These are phyloP conservation scores for Paedocypris sp. DNA, from an alignment of 2,113 vertebrate species.

Conservation along the genomic window DNA sequence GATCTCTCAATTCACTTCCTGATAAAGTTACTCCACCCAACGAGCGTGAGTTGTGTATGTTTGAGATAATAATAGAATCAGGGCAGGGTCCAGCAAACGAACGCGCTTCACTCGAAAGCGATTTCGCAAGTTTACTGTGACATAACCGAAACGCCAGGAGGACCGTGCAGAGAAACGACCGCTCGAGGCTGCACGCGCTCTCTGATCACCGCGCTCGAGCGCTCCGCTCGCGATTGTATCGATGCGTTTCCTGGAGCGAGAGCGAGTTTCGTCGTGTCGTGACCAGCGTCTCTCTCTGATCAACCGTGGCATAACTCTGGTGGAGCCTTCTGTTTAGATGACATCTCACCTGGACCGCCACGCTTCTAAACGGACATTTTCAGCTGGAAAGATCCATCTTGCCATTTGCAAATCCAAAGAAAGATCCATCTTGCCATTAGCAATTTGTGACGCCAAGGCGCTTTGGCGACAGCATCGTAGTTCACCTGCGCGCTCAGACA, in stretches of 20 bases:
- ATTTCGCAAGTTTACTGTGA: neutral
- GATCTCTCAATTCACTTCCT: neutral
- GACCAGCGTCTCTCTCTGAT: neutral
- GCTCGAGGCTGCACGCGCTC: too few relatives aligned
- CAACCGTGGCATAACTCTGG: neutral
- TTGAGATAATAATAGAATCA: conserved; percentile 25
- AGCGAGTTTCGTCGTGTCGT: neutral
- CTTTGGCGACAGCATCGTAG: too few relatives aligned
- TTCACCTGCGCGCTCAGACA: neutral
- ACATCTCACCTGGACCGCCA: neutral
- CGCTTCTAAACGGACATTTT: too few relatives aligned
- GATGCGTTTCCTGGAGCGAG: neutral
- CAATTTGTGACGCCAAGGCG: neutral
- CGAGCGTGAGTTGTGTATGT: neutral
- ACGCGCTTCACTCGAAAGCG: neutral
- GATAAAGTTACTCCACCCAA: neutral
- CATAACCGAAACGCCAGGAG: too few relatives aligned
- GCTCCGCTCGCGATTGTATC: neutral
- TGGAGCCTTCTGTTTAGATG: neutral
- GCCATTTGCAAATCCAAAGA: too few relatives aligned
- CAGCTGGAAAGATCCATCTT: too few relatives aligned
- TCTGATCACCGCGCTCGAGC: neutral
- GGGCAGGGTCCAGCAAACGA: conserved; percentile 26
- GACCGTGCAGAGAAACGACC: neutral
- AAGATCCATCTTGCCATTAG: too few relatives aligned